Conservation (phyloP, 53 echinoderm and acorn worm species). For the Mesocentrotus franciscanus region DNA sequence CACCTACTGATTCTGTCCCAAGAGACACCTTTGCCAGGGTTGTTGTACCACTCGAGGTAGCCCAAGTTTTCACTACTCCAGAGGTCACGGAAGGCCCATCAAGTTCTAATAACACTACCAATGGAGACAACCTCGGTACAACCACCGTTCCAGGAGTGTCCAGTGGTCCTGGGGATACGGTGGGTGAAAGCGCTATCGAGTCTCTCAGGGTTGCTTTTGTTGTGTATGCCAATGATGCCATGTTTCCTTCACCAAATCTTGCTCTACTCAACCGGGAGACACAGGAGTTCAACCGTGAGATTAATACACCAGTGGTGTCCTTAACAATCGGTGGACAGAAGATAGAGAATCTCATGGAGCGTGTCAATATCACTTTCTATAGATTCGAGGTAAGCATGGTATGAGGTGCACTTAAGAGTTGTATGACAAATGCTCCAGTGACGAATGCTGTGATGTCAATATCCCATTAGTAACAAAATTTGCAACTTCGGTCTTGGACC, state of each 20-base stretch:
- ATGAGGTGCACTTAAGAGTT: too few species aligned
- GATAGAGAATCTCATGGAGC: slow-evolving; percentile 25
- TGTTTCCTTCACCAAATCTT: background rate
- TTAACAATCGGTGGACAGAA: slow-evolving; percentile 19
- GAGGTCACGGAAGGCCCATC: background rate
- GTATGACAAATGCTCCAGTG: too few species aligned
- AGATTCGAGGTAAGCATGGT: background rate
- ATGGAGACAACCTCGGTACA: background rate
- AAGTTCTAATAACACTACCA: background rate
- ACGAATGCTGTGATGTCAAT: too few species aligned
- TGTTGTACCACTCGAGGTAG: slow-evolving; percentile 10
- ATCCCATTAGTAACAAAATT: too few species aligned
- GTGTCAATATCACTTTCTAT: slow-evolving; percentile 33
- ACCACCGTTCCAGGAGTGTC: background rate
- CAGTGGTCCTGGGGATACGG: background rate
- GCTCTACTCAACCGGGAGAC: background rate
- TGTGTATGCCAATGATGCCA: slow-evolving; percentile 8
- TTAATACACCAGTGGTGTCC: slow-evolving; percentile 27
- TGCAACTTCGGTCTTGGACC: too few species aligned
- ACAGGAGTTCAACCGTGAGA: background rate
- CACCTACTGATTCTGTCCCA: background rate
- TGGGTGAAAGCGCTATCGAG: background rate
- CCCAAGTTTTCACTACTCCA: background rate
- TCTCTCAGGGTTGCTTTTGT: background rate
- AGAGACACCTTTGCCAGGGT: slow-evolving; percentile 16